Base-by-base conservation (phyloP, 2,888 invertebrate species). In the Pyrocoelia pectoralis region DNA sequence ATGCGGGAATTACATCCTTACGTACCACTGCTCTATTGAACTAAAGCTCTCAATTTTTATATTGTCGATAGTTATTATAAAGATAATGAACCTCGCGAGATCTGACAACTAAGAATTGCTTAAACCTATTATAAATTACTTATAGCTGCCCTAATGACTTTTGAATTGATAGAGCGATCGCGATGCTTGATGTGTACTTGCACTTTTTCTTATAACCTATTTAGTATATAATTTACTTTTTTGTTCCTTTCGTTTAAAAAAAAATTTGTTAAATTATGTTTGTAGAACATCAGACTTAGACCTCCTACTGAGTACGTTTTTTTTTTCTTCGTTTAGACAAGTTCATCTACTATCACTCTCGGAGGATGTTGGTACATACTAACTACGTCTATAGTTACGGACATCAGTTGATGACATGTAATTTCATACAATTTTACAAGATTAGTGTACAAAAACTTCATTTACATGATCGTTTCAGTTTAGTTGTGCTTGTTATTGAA, bases 71-170 rank as follows among this genome's bases (percentile, higher is more conserved):
- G 40, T 33, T 41, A 33, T 56, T 55, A 61, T 65, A 62, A 65
- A 65, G 67, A 57, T 60, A 59, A 56, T 50, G 58, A 64, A 68
- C 66, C 66, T 61, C 64, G 66, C 68, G 64, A 48, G 61, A 53
- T 63, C 67, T 66, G 67, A 69, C 68, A 67, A 65, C 63, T 67
- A 68, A 61, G 66, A 69, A 68, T 68, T 65, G 65, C 65, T 63
- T 57, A 66, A 68, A 68, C 65, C 65, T 56, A 69, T 69, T 69
- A 69, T 65, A 66, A 67, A 66, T 69, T 68, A 66, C 64, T 61
- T 56, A 49, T 60, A 61, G 56, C 60, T 58, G 59, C 61, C 46
- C 64, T 69, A 69, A 69, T 69, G 66, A 66, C 66, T 68, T 69
- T 68, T 62, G 69, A 66, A 69, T 69, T 68, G 67, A 69, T 69